phyloP scores from a whole-genome alignment of 2,888 invertebrate species.

The Cryptophagus acutangulus region DNA sequence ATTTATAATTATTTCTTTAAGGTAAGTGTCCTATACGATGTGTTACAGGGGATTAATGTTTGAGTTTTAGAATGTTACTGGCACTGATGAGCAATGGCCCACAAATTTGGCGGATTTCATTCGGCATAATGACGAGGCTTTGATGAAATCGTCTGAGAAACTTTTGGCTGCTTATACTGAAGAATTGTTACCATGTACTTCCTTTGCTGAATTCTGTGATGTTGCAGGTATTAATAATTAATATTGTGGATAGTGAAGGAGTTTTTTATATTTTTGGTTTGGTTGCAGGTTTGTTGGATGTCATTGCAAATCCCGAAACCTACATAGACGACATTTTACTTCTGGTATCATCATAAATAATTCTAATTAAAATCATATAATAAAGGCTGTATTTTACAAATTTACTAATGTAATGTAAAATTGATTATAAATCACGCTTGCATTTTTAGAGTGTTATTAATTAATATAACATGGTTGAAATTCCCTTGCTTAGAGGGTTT shows the following conservation, averaged over 20 bases:
- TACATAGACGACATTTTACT: conserved; percentile 55
- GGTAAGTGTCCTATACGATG: conserved; percentile 49
- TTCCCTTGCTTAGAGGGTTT: no score
- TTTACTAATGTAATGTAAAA: no score
- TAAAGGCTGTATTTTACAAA: conserved; percentile 31
- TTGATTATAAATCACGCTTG: conserved; percentile 21
- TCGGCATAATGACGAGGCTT: conserved; percentile 85
- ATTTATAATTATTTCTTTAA: conserved; percentile 83
- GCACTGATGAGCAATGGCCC: conserved; percentile 83
- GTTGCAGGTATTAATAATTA: conserved; percentile 60
- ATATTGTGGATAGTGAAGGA: neutral
- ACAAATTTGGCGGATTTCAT: conserved; percentile 86
- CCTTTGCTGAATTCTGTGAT: conserved; percentile 90
- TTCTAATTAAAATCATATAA: conserved; percentile 5
- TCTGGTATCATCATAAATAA: conserved; percentile 26
- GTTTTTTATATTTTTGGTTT: conserved; percentile 7
- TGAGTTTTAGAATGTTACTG: conserved; percentile 59
- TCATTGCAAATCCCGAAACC: conserved; percentile 61
- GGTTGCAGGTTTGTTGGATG: conserved; percentile 59
- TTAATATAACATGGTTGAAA: no score
- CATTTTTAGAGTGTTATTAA: no score
- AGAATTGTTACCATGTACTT: conserved; percentile 84
- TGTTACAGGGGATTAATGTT: conserved; percentile 3
- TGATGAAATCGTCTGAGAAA: conserved; percentile 82
- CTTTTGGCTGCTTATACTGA: conserved; percentile 79